phyloP scores from a whole-genome alignment of 1,140 invertebrate species.

The Octopus sinensis region DNA sequence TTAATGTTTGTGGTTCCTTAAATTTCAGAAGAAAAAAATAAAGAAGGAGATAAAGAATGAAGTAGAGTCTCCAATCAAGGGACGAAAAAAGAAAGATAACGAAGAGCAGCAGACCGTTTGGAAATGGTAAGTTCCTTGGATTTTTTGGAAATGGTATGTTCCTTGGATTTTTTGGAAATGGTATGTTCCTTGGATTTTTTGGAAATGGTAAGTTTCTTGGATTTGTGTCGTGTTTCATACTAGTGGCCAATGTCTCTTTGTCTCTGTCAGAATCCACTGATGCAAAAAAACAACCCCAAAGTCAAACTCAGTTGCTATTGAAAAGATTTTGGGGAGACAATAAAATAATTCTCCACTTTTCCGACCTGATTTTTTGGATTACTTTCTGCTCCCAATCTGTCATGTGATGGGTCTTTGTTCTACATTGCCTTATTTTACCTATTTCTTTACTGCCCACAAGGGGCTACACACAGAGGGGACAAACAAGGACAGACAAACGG shows the following conservation, averaged over 20 bases:
- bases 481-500: too few species aligned
- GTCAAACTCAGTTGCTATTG: background rate
- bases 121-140: slow-evolving; percentile 9
- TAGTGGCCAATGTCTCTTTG: background rate
- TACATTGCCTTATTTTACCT: too few species aligned
- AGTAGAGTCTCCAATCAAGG: slow-evolving; percentile 16
- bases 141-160: background rate
- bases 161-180: background rate
- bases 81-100: slow-evolving; percentile 14
- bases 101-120: background rate
- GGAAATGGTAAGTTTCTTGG: background rate
- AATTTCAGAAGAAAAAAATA: slow-evolving; percentile 33
- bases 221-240: slow-evolving; percentile 29
- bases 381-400: too few species aligned
- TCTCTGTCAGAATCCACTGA: slow-evolving; percentile 17
- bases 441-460: too few species aligned
- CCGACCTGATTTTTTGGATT: too few species aligned
- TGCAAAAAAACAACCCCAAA: background rate
- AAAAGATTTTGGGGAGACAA: too few species aligned
- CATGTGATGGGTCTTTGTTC: too few species aligned
- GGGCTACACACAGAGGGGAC: too few species aligned
- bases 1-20: background rate
- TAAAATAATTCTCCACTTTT: too few species aligned
- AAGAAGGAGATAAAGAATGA: slow-evolving; percentile 22
- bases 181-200: background rate